A percentile compares a stretch with the other conserved stretches of the same genome.
These are phyloP conservation scores for Sapajus apella DNA, from an alignment of 2,113 vertebrate species.

Conservation along the genomic window DNA sequence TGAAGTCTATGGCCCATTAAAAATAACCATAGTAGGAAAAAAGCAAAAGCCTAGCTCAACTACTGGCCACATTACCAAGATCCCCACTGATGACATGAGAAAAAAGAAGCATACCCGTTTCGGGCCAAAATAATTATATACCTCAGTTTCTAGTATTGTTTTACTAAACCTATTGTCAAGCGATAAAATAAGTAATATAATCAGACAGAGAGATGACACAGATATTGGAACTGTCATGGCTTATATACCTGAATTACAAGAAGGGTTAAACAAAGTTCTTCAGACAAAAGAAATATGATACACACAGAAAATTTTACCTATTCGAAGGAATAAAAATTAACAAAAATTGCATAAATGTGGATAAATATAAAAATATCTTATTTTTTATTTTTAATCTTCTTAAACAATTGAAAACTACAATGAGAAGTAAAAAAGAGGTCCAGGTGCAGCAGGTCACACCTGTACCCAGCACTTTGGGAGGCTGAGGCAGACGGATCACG, in stretches of 20 bases:
- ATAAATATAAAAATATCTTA: not conserved
- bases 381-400: not conserved
- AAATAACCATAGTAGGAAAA: not conserved
- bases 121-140: not conserved
- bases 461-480: too few species aligned
- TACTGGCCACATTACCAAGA: not conserved
- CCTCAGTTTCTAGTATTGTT: not conserved
- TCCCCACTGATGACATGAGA: not conserved
- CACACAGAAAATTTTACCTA: not conserved
- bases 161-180: not conserved
- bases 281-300: not conserved
- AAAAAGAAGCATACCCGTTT: not conserved
- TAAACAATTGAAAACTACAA: not conserved
- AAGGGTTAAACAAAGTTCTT: not conserved
- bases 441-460: too few species aligned
- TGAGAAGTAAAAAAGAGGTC: not conserved
- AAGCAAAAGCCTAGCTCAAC: not conserved
- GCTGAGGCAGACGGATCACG: too few species aligned
- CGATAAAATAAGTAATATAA: not conserved
- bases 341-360: not conserved
- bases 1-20: not conserved
- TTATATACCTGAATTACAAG: not conserved
- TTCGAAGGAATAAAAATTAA: not conserved
- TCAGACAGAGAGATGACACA: not conserved
- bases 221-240: not conserved